A percentile compares a stretch with the other conserved stretches of the same genome.
Evolutionary conservation across 2,797 vertebrate genomes (phyloP).

Genomic region (Momotus momota): DNA sequence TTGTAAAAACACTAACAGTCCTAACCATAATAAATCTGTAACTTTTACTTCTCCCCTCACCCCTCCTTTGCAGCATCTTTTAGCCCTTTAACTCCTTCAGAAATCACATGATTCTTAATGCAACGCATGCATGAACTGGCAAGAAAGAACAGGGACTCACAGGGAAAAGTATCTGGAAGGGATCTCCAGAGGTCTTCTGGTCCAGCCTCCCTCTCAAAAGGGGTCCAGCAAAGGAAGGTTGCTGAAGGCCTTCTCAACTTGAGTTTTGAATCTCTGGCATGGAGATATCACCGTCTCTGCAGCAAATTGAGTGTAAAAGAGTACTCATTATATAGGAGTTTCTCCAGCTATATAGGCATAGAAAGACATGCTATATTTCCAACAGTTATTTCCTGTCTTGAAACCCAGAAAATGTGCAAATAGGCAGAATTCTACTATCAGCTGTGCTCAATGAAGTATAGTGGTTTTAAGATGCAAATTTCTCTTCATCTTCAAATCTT

Average conservation of each 20-base stretch:
- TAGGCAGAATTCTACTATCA: not conserved
- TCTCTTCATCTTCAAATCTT: not conserved
- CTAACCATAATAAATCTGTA: not conserved
- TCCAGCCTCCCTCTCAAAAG: not conserved
- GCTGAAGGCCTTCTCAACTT: not conserved
- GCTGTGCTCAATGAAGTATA: not conserved
- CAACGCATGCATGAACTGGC: rapidly evolving
- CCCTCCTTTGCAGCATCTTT: not conserved
- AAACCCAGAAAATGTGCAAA: not conserved
- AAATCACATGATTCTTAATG: not conserved
- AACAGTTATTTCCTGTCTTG: not conserved
- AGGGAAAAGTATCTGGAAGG: not conserved
- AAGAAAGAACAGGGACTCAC: not conserved
- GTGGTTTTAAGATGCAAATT: slow-evolving; percentile 31
- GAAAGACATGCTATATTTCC: not conserved
- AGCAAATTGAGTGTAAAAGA: not conserved
- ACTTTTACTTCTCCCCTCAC: not conserved
- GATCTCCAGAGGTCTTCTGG: not conserved
- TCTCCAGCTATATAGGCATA: not conserved
- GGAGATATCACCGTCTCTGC: rapidly evolving
- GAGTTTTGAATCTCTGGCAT: not conserved
- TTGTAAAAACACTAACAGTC: not conserved
- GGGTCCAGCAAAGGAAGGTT: rapidly evolving
- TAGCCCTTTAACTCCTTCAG: not conserved
- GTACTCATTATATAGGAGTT: not conserved